Percentiles rank a stretch among this genome's conserved stretches.
Conservation (phyloP, 2,797 vertebrate genomes). For the Pyrocephalus nanus region DNA sequence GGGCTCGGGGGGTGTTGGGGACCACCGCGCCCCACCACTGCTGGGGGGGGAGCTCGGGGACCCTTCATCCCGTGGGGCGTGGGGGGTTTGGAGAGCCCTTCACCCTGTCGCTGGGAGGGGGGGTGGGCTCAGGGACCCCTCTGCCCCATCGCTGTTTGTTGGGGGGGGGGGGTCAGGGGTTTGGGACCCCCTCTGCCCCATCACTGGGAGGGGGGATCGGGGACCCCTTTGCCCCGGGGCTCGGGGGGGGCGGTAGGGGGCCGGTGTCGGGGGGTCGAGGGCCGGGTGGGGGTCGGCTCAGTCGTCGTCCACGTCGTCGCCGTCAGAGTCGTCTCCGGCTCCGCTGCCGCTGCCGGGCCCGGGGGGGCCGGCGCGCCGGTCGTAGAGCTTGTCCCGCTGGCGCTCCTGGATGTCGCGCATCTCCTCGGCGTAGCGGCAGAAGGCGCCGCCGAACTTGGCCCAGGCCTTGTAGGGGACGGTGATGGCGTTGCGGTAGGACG, state of each 20-base stretch:
- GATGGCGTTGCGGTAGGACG: slow-evolving; percentile 97
- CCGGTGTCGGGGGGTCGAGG: not conserved
- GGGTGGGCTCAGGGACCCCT: not conserved
- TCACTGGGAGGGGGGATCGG: not conserved
- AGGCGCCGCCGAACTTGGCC: slow-evolving; percentile 94
- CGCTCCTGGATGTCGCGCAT: slow-evolving; percentile 98
- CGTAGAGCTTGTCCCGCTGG: slow-evolving; percentile 91
- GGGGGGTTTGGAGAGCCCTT: not conserved
- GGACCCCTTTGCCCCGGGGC: not conserved
- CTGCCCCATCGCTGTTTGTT: not conserved
- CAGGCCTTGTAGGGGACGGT: slow-evolving; percentile 96
- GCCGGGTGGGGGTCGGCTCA: slow-evolving; percentile 69
- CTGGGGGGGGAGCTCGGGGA: not conserved
- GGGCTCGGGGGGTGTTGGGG: not conserved
- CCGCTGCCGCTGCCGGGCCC: slow-evolving; percentile 73
- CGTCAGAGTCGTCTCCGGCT: slow-evolving; percentile 88
- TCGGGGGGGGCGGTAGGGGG: not conserved
- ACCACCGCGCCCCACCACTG: not conserved
- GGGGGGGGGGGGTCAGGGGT: too few species aligned
- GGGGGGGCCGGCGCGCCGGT: slow-evolving; percentile 74
- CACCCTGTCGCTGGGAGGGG: not conserved
- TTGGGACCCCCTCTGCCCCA: too few species aligned
- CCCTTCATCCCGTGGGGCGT: not conserved
- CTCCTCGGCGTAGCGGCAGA: slow-evolving; percentile 84
- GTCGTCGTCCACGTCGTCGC: slow-evolving; percentile 94